A percentile compares a stretch with the other conserved stretches of the same genome.
Conservation (phyloP, 2,888 invertebrate genomes). For the Timema cristinae region DNA sequence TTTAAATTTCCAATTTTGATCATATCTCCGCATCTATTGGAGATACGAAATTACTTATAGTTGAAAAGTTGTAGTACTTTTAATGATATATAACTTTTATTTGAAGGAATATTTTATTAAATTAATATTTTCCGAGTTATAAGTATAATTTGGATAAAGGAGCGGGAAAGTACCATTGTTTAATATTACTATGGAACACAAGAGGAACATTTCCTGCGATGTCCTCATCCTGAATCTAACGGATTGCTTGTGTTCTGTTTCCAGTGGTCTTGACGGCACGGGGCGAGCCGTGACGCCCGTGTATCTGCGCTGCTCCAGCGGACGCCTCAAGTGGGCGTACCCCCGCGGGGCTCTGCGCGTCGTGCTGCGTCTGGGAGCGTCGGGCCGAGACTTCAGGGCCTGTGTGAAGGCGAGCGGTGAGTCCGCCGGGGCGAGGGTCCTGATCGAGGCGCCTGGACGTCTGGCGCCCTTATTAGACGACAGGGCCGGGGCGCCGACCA, state of each 20-base stretch:
- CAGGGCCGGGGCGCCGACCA: constrained; percentile 47
- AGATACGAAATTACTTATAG: too few species aligned
- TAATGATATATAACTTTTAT: too few species aligned
- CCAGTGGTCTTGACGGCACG: constrained; percentile 54
- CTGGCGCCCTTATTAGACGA: constrained; percentile 57
- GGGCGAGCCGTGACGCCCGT: constrained; percentile 68
- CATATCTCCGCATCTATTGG: too few species aligned
- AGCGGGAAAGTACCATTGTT: too few species aligned
- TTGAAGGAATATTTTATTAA: too few species aligned
- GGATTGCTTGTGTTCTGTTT: constrained; percentile 38
- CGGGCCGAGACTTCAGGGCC: constrained; percentile 61
- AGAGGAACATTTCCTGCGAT: too few species aligned
- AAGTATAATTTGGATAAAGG: too few species aligned
- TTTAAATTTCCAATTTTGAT: too few species aligned
- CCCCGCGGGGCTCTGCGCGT: constrained; percentile 69
- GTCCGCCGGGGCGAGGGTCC: constrained; percentile 50
- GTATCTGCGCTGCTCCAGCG: constrained; percentile 70
- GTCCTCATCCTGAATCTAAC: too few species aligned
- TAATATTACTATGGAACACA: too few species aligned
- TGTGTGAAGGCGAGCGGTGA: constrained; percentile 57
- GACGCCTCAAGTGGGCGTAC: constrained; percentile 69
- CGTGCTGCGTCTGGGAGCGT: constrained; percentile 56
- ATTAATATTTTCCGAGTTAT: too few species aligned
- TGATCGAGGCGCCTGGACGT: constrained; percentile 59
- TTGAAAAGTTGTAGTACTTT: too few species aligned